These are phyloP conservation scores for Drosophila albomicans DNA, from an alignment of 1,140 invertebrate species.

Conservation along the genomic window DNA sequence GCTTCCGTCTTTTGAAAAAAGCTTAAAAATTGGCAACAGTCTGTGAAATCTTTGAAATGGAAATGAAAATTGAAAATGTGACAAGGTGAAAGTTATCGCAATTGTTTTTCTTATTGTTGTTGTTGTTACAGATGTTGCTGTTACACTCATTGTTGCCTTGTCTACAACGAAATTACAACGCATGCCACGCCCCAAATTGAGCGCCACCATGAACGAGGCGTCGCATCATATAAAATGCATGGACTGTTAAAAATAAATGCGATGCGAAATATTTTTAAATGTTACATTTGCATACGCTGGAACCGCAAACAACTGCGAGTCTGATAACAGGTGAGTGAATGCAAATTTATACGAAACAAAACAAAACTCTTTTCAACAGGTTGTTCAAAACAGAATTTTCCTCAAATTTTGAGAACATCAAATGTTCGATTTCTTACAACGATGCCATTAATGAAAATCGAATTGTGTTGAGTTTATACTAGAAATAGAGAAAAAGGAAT, in stretches of 20 bases:
- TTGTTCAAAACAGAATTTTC: too few species aligned
- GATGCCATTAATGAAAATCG: too few species aligned
- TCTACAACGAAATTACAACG: slow-evolving; percentile 78
- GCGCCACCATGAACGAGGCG: slow-evolving; percentile 13
- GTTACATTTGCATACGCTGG: slow-evolving; percentile 36
- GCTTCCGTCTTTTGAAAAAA: slow-evolving; percentile 17
- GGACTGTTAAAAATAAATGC: slow-evolving; percentile 78
- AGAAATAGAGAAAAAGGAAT: too few species aligned
- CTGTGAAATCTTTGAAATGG: slow-evolving; percentile 67
- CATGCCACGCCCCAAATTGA: slow-evolving; percentile 38
- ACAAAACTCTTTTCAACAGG: too few species aligned
- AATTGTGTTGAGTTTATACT: too few species aligned
- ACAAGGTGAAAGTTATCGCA: slow-evolving; percentile 69
- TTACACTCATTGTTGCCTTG: slow-evolving; percentile 47
- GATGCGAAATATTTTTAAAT: slow-evolving; percentile 72
- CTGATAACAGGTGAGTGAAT: background rate
- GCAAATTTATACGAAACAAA: background rate
- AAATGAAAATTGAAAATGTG: slow-evolving; percentile 78
- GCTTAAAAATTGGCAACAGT: slow-evolving; percentile 65
- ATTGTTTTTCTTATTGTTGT: slow-evolving; percentile 20
- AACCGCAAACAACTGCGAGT: background rate
- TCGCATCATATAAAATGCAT: slow-evolving; percentile 73
- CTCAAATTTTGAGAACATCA: too few species aligned
- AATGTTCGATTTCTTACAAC: too few species aligned
- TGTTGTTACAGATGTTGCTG: slow-evolving; percentile 17